phyloP scores from a whole-genome alignment of 2,888 invertebrate species.

The Osedax frankpressi region DNA sequence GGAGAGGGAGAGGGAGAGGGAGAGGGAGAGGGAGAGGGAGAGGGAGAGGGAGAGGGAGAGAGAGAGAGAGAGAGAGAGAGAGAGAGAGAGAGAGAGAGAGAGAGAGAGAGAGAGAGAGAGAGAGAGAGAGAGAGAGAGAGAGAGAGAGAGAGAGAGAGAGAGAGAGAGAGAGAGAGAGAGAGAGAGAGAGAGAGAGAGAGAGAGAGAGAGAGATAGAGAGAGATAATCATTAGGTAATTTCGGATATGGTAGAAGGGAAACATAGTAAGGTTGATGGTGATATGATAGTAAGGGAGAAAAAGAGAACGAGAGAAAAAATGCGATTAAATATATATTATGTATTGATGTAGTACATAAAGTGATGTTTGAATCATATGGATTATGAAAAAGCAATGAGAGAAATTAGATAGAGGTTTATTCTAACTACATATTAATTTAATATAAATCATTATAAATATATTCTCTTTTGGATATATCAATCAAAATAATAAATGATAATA shows the following conservation, averaged over 20 bases:
- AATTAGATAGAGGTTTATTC: background rate
- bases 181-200: slow-evolving; percentile 1
- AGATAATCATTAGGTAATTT: no score
- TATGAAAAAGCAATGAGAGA: no score
- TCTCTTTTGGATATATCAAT: no score
- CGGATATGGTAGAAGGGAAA: no score
- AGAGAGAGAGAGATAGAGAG: slow-evolving; percentile 3
- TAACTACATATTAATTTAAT: background rate
- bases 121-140: background rate
- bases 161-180: background rate
- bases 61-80: background rate
- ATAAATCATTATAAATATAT: background rate
- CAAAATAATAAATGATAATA: no score
- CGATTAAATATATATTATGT: no score
- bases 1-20: slow-evolving; percentile 15
- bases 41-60: background rate
- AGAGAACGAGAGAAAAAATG: no score
- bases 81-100: slow-evolving; percentile 11
- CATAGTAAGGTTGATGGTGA: no score
- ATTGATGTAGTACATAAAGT: no score
- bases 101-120: background rate
- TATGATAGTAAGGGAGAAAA: no score
- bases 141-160: slow-evolving; percentile 13
- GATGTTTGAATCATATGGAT: no score
- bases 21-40: slow-evolving; percentile 2